These are phyloP conservation scores for Trichonephila clavata DNA, from an alignment of 1,140 invertebrate genomes.

Conservation along the genomic window DNA sequence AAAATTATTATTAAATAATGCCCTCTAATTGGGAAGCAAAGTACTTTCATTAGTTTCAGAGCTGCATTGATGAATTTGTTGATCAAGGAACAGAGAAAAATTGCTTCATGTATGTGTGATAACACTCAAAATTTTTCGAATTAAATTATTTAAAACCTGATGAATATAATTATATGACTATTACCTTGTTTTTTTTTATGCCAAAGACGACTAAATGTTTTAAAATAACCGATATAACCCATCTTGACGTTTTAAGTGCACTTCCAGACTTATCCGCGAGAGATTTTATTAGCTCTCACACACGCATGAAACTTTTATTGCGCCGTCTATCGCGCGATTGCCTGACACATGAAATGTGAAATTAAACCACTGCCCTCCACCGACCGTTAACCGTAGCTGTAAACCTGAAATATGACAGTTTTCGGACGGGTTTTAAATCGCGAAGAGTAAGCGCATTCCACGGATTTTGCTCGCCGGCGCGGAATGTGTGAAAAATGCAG, in stretches of 20 bases:
- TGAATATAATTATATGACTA: neutral
- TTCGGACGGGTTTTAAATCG: conserved; percentile 12
- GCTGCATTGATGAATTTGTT: too few species aligned
- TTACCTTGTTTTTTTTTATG: neutral
- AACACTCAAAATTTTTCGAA: neutral
- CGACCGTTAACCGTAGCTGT: neutral
- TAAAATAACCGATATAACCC: neutral
- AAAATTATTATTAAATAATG: too few species aligned
- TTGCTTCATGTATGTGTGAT: too few species aligned
- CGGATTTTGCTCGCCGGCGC: neutral
- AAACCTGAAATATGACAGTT: neutral
- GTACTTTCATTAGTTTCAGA: too few species aligned
- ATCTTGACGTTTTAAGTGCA: neutral
- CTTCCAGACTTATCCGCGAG: too few species aligned
- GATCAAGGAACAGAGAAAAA: too few species aligned
- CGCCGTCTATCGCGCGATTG: neutral
- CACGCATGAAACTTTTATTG: neutral
- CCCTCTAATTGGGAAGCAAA: too few species aligned
- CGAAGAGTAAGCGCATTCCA: conserved; percentile 3
- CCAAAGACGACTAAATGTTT: neutral
- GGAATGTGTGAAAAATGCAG: conserved; percentile 26
- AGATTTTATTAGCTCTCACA: neutral
- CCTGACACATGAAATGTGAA: neutral
- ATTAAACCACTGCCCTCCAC: neutral
- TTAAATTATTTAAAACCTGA: neutral